Evolutionary conservation across 2,888 invertebrate species (phyloP).

Genomic region (Andrena bucephala): DNA sequence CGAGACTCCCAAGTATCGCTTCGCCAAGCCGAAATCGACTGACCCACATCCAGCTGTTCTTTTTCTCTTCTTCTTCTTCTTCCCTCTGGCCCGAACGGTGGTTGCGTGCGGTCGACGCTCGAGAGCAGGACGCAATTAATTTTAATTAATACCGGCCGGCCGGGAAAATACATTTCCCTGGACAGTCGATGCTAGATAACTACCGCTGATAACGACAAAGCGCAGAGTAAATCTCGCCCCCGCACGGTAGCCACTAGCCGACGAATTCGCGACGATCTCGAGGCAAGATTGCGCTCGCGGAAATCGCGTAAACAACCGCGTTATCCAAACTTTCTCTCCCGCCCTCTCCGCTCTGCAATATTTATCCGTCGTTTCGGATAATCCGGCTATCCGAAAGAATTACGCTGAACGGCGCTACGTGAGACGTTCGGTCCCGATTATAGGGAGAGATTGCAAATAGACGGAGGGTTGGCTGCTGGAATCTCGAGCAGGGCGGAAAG

Average conservation of each 20-base stretch:
- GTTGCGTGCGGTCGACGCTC: background rate
- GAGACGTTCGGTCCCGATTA: constrained; percentile 45
- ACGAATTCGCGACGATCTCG: constrained; percentile 1
- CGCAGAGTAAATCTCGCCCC: constrained; percentile 22
- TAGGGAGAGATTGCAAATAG: constrained; percentile 36
- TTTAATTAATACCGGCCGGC: constrained; percentile 13
- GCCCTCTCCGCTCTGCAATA: background rate
- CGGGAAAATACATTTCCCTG: constrained; percentile 26
- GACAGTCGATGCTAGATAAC: constrained; percentile 26
- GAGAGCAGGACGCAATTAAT: constrained; percentile 9
- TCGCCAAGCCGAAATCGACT: background rate
- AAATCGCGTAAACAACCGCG: constrained; percentile 11
- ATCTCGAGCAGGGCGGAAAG: background rate
- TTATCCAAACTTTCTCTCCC: constrained; percentile 25
- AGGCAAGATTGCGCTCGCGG: background rate
- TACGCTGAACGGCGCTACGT: constrained; percentile 33
- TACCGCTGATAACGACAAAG: constrained; percentile 28
- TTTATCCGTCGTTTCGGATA: constrained; percentile 40
- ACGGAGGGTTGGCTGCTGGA: constrained; percentile 6
- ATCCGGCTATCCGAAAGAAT: constrained; percentile 10
- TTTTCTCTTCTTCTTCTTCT: background rate
- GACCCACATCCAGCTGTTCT: background rate
- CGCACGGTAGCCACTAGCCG: background rate
- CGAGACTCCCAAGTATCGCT: background rate
- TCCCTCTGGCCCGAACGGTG: too few species aligned